Evolutionary conservation across 2,888 invertebrate genomes (phyloP), one percentile per base, ranked within the genome.

Genomic region (Phyto melanocephala): DNA sequence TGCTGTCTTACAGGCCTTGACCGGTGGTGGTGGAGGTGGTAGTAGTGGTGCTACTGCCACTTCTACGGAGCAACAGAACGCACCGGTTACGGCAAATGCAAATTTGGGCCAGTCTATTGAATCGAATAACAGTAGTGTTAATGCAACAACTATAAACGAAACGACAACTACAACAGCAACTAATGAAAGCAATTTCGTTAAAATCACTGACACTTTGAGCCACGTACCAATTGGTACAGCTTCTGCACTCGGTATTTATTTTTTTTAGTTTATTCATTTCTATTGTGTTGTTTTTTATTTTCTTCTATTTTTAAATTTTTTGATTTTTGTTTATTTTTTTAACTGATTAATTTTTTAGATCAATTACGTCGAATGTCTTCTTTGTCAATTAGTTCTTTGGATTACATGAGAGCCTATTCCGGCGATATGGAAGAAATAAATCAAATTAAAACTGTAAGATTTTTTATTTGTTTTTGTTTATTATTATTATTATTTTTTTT

Each of bases 291-390:
- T 60, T 79, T 60, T 37, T 85, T 77, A 65, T 10, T 35, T 52
- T 70, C 20, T 50, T 71, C 76, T 60, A 4, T 62, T 81, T 79
- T 22, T 70, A 58, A 8, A 77, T 74, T 85, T 56, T 67, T 40
- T 62, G 50, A 79, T 81, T 67, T 84, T 58, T 54, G 15, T 63
- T 67, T 63, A 84, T 78, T 74, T 33, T 62, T 37, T 82, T n/a
- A 77, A 76, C 63, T 83, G 40, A n/a, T n/a, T n/a, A n/a, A n/a
- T n/a, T 20, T 78, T 81, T 28, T 80, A 88, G 88, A 88, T 63
- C 87, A 88, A 84, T 89, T 93, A 92, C 92, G 93, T 91, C 87
- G 91, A 91, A 86, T 88, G 86, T 89, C 89, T 91, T 92, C 87
- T 13, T 84, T 83, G 47, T 84, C 85, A 77, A 85, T 86, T 83